Evolutionary conservation across 1,140 invertebrate genomes (phyloP).

Genomic region (Micrasema longulum): DNA sequence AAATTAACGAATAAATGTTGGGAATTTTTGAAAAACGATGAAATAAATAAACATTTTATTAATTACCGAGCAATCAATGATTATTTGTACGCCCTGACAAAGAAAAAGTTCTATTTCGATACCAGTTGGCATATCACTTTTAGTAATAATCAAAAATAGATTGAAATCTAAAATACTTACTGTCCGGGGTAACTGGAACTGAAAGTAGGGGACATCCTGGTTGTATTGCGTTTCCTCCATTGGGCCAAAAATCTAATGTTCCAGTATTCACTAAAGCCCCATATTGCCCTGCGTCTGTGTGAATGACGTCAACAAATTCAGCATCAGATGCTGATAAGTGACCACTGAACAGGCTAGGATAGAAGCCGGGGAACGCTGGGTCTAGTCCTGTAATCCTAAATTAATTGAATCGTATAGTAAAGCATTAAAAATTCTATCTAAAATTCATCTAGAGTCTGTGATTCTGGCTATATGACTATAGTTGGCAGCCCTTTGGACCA

Average conservation of each 20-base stretch:
- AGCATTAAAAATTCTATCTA: background rate
- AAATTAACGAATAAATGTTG: no score
- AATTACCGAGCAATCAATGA: no score
- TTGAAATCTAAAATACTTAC: slow-evolving; percentile 55
- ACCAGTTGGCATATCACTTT: no score
- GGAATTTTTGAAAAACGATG: no score
- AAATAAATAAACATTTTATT: no score
- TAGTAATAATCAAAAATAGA: no score
- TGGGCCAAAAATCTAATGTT: slow-evolving; percentile 74
- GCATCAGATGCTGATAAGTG: slow-evolving; percentile 61
- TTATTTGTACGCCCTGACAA: no score
- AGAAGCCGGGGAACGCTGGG: slow-evolving; percentile 62
- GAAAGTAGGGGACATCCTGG: slow-evolving; percentile 69
- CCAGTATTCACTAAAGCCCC: slow-evolving; percentile 69
- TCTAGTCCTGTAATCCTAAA: slow-evolving; percentile 67
- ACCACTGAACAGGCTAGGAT: slow-evolving; percentile 44
- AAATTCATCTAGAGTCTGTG: no score
- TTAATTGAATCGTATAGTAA: slow-evolving; percentile 21
- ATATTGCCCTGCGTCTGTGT: no score
- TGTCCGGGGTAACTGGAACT: slow-evolving; percentile 62
- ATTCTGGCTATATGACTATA: no score
- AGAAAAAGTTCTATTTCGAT: no score
- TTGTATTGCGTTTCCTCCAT: slow-evolving; percentile 69
- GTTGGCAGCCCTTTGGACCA: no score
- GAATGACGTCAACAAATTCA: slow-evolving; percentile 69